Conservation (phyloP, 2,113 vertebrate species). For the Arenaria interpres region DNA sequence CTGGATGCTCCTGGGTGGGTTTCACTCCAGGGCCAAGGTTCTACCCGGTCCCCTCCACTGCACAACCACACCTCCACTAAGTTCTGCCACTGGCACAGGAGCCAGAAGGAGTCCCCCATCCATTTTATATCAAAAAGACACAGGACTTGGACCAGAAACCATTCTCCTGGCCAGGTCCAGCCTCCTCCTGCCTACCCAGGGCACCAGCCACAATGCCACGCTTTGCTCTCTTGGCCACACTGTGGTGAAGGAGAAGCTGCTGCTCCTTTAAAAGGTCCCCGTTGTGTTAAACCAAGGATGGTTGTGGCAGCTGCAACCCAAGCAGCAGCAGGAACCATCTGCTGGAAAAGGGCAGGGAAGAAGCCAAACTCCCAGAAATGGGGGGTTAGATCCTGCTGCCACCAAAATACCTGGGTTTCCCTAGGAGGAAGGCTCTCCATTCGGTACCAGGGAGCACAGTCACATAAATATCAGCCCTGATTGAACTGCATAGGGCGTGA, state of each 20-base stretch:
- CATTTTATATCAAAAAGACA: rapidly evolving
- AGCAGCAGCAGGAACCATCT: not conserved
- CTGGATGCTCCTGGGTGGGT: not conserved
- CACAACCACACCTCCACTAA: not conserved
- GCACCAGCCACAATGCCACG: rapidly evolving
- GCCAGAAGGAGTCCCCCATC: not conserved
- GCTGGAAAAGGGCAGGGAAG: not conserved
- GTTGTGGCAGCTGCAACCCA: not conserved
- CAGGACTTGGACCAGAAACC: not conserved
- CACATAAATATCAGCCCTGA: slow-evolving; percentile 4
- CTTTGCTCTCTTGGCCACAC: not conserved
- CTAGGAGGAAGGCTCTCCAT: not conserved
- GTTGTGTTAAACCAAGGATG: not conserved
- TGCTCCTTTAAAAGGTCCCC: not conserved
- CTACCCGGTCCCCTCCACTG: not conserved
- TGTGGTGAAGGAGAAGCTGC: not conserved
- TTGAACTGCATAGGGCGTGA: not conserved
- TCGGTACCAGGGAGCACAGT: rapidly evolving
- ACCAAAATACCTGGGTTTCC: not conserved
- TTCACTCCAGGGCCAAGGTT: not conserved
- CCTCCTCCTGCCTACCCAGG: not conserved
- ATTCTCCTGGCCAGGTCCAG: not conserved
- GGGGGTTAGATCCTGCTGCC: not conserved
- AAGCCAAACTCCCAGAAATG: not conserved
- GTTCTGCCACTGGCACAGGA: not conserved